A percentile compares a stretch with the other conserved stretches of the same genome.
Conservation (phyloP, 2,113 vertebrate genomes). For the Perccottus glenii region DNA sequence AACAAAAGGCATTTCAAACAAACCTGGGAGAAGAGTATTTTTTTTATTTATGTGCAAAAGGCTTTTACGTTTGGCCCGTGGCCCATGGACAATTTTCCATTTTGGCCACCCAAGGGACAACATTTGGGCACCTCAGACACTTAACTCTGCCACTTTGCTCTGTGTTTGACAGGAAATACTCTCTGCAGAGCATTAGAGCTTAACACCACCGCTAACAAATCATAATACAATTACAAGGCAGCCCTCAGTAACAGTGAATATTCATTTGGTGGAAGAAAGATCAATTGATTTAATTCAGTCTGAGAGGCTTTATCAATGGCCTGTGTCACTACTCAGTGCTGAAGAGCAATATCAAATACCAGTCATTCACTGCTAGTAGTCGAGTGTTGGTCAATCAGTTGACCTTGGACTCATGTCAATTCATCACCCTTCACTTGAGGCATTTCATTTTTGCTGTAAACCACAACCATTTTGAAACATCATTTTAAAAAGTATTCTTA, state of each 20-base stretch:
- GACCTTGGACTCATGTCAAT: constrained; percentile 27
- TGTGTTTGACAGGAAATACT: no score
- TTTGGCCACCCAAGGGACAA: no score
- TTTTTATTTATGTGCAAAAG: no score
- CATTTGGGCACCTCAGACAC: no score
- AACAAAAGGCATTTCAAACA: no score
- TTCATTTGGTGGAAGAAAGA: constrained; percentile 29
- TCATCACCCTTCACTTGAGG: not conserved
- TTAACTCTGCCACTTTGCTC: no score
- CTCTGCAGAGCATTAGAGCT: no score
- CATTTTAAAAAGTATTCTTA: not conserved
- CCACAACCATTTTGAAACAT: not conserved
- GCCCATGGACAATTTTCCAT: no score
- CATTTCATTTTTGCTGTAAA: not conserved
- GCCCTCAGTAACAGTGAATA: constrained; percentile 24
- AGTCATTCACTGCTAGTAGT: constrained; percentile 16
- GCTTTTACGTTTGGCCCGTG: no score
- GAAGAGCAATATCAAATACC: constrained; percentile 25
- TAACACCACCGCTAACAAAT: not conserved
- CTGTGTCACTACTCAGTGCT: constrained; percentile 18
- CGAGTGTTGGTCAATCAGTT: constrained; percentile 21
- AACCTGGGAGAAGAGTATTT: no score
- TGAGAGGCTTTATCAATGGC: constrained; percentile 28
- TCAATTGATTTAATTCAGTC: constrained; percentile 27
- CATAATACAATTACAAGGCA: constrained; percentile 2